Evolutionary conservation across 2,113 vertebrate genomes (phyloP).

Genomic region (Gobius niger): DNA sequence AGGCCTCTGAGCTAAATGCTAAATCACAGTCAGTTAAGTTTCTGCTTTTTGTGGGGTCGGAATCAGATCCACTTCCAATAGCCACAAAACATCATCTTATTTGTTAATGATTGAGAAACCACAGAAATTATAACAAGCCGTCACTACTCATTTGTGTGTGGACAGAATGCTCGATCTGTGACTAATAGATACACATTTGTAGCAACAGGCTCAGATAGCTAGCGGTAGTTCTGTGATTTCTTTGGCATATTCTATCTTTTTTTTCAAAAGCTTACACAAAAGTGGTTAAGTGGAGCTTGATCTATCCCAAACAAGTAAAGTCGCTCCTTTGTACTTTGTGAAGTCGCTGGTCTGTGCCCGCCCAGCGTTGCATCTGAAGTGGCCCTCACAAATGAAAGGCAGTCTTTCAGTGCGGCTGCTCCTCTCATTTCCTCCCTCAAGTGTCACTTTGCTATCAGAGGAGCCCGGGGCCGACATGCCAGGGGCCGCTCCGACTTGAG

Average conservation of each 20-base stretch:
- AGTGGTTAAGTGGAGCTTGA: constrained; percentile 31
- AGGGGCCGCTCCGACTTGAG: constrained; percentile 44
- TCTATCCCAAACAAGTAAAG: constrained; percentile 44
- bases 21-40: no score
- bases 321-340: constrained; percentile 57
- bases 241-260: neutral
- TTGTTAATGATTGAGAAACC: no score
- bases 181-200: no score
- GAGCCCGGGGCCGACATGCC: constrained; percentile 53
- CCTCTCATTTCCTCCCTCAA: constrained; percentile 57
- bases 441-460: constrained; percentile 67
- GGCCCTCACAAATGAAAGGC: constrained; percentile 59
- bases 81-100: no score
- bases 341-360: constrained; percentile 24
- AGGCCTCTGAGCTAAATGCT: no score
- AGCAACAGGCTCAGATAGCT: no score
- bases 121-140: no score
- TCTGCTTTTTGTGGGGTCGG: no score
- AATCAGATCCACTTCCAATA: no score
- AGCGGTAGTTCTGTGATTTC: no score
- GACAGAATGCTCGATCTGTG: no score
- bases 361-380: constrained; percentile 42
- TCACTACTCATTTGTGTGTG: no score
- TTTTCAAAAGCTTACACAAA: neutral
- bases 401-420: constrained; percentile 45